Evolutionary conservation across 2,113 vertebrate species (phyloP).

Genomic region (rabbit (Oryctolagus cuniculus)): mOryCun1.1 NC_091449.1:46203501-46204000

Average conservation of each 20-base stretch:
- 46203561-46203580: not conserved
- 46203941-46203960: too few relatives aligned
- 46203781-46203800: not conserved
- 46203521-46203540: not conserved
- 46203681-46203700: not conserved
- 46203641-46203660: not conserved
- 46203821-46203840: not conserved
- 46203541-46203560: not conserved
- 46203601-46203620: not conserved
- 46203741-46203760: not conserved
- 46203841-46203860: not conserved
- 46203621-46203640: too few relatives aligned
- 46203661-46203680: not conserved
- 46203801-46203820: not conserved
- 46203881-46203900: not conserved
- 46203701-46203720: not conserved
- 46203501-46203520: not conserved
- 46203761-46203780: not conserved
- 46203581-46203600: not conserved
- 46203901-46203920: not conserved
- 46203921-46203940: not conserved
- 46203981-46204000: too few relatives aligned
- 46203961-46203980: too few relatives aligned
- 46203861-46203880: not conserved
- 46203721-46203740: too few relatives aligned